Base-by-base conservation (phyloP, 2,797 vertebrate species). In the Acipenser oxyrinchus region DNA sequence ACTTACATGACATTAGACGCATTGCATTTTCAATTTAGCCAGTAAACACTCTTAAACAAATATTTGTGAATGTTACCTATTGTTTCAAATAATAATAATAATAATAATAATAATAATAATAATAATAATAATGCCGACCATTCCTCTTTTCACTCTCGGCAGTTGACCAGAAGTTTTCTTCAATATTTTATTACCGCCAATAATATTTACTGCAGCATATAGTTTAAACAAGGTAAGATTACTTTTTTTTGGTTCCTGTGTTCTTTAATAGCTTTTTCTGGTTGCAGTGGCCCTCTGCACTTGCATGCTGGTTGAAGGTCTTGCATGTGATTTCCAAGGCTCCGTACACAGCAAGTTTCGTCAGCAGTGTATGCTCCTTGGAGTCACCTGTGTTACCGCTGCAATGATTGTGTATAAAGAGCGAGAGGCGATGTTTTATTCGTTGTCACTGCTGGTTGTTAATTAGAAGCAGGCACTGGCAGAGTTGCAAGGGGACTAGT, bases 131-230 rank as follows among this genome's bases (percentile, higher is more conserved):
- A 37, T 37, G 37, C 37, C 1, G 37, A 37, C 49, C 64, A 12
- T 52, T 49, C 49, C 51, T 60, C 57, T 69, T 10, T 48, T 51
- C 71, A 78, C 74, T 87, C 80, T 83, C 84, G 85, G 12, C 84
- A 91, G 88, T 88, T 88, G 85, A 90, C 91, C 88, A 64, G 86
- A 90, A 77, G 89, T 93, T 77, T 90, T 94, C 82, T 93, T 93
- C 88, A 91, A 92, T 73, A 88, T 94, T 79, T 84, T 93, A 75
- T 78, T 93, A 76, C 92, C 91, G 12, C 87, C 90, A 50, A 87
- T 93, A 80, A 94, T 93, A 84, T 91, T 94, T 81, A 86, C 90
- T 66, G 90, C 90, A 69, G 91, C 90, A 69, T 93, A 93, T 67
- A 93, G 86, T 81, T 79, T 93, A 71, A 92, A 94, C 82, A 93